phyloP scores from a whole-genome alignment of 2,797 vertebrate species.

The Phataginus tricuspis region DNA sequence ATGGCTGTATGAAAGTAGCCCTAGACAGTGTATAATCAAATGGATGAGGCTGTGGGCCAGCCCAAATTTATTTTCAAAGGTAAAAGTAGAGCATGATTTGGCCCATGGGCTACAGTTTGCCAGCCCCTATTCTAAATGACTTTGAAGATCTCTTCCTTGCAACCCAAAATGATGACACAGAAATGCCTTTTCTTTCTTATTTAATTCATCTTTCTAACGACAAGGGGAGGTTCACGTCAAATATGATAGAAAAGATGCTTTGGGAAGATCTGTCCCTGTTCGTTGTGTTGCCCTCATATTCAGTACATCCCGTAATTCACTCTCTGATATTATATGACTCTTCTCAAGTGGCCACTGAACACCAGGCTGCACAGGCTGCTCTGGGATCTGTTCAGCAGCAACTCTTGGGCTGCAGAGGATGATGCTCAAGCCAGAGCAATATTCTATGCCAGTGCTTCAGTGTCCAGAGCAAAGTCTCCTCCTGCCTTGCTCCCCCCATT shows the following conservation, averaged over 20 bases:
- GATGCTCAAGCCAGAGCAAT: background rate
- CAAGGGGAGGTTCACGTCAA: background rate
- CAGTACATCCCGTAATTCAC: background rate
- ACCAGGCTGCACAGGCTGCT: background rate
- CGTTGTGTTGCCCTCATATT: background rate
- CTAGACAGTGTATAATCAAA: background rate
- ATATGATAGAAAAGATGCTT: background rate
- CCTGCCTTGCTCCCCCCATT: background rate
- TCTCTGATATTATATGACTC: background rate
- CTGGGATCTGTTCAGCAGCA: background rate
- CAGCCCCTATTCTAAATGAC: background rate
- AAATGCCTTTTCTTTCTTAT: background rate
- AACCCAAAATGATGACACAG: background rate
- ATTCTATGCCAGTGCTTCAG: background rate
- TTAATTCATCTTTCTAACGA: background rate
- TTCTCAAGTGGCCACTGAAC: background rate
- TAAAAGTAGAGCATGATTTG: background rate
- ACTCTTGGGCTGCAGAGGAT: background rate
- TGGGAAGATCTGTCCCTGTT: background rate
- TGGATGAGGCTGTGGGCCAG: too few species aligned
- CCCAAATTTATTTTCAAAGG: background rate
- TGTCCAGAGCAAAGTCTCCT: background rate
- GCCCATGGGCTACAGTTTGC: background rate
- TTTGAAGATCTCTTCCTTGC: background rate
- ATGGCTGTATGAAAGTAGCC: background rate